Evolutionary conservation across 2,888 invertebrate genomes (phyloP).

Genomic region (Shargacucullia verbasci): DNA sequence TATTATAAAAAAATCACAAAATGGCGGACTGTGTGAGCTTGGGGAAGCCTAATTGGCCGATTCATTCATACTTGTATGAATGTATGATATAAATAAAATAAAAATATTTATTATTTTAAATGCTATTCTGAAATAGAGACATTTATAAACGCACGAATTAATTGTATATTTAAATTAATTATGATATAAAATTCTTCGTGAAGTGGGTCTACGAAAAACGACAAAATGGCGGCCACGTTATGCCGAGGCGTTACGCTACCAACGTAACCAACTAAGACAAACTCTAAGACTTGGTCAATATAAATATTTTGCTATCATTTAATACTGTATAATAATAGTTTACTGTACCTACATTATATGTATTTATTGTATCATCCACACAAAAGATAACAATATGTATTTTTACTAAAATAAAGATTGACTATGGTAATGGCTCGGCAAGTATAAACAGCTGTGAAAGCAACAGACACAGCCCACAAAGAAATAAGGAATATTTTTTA

Average conservation of each 20-base stretch:
- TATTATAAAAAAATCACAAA: too few relatives aligned
- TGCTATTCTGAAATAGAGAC: too few relatives aligned
- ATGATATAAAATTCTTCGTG: background rate
- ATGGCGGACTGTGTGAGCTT: too few relatives aligned
- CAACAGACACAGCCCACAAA: background rate
- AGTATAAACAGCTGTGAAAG: slow-evolving; percentile 26
- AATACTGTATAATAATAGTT: slow-evolving; percentile 7
- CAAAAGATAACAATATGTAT: slow-evolving; percentile 9
- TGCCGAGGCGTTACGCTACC: too few relatives aligned
- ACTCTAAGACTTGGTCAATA: slow-evolving; percentile 4
- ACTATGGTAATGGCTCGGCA: too few relatives aligned
- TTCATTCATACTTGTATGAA: too few relatives aligned
- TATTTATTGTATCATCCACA: slow-evolving; percentile 1
- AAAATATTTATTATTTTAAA: too few relatives aligned
- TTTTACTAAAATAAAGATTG: background rate
- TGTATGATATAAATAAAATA: too few relatives aligned
- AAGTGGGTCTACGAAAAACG: slow-evolving; percentile 11
- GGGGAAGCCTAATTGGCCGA: too few relatives aligned
- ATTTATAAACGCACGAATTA: background rate
- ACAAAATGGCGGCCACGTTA: slow-evolving; percentile 27
- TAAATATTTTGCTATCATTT: slow-evolving; percentile 29
- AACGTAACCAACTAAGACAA: slow-evolving; percentile 32
- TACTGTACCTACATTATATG: background rate
- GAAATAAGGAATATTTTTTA: background rate
- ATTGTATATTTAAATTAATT: too few relatives aligned